Evolutionary conservation across 2,113 vertebrate species (phyloP), one percentile per base, ranked within the genome.

Genomic region (Chlamydotis undulata): DNA sequence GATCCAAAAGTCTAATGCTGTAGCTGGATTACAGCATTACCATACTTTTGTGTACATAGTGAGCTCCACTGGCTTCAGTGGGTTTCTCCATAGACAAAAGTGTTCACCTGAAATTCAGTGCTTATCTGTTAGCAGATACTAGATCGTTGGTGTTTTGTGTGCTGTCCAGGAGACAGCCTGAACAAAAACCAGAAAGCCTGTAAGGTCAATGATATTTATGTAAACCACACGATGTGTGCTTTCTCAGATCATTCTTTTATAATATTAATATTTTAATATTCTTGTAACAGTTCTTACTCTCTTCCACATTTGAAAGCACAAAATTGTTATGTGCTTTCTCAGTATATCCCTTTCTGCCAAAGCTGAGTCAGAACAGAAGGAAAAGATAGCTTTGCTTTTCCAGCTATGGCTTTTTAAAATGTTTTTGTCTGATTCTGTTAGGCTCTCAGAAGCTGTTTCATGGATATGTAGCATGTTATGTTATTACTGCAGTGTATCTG

Each of bases 351-450:
- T 90, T 85, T 57, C 81, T 96, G 88, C 79, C 84, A 85, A 90
- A 90, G 67, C 41, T 92, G 79, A 69, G 63, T 94, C 4, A 3
- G 71, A 96, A 80, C 67, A 94, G 90, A 96, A 94, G 84, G 53
- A 90, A 88, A 83, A 92, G 82, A 56, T 43, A 93, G 76, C 39
- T 93, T 83, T 86, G 43, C 71, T 94, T 79, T 94, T 88, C 83
- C 71, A 93, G 56, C 64, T 92, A 59, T 39, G 37, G 31, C 50
- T 90, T 94, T 93, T 82, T 6, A 67, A 87, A 90, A 35, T 41
- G 61, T 93, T 96, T 95, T 89, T 92, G n/a, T 81, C 73, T 56
- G 45, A 78, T 68, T 92, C 47, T 24, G 22, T 79, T 93, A 61
- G 53, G 87, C 63, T 96, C 28, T 23, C 63, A 60, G 74, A 87